Conservation (phyloP, 2,113 vertebrate species). For the Grantiella picta region DNA sequence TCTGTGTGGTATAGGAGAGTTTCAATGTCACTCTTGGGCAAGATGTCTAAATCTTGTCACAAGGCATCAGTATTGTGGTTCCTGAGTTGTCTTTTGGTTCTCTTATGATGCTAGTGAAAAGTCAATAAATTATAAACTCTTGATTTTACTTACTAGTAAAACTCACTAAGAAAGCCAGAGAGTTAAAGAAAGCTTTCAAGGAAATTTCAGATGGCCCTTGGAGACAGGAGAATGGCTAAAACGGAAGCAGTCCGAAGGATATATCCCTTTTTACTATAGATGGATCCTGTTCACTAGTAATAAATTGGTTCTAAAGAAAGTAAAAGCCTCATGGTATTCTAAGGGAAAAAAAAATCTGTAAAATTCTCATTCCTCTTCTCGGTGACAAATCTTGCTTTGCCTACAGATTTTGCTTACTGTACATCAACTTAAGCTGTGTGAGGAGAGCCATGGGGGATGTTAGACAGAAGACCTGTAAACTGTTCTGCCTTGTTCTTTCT, state of each 20-base stretch:
- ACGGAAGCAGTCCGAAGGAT: not conserved
- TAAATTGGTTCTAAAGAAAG: not conserved
- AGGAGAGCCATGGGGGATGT: not conserved
- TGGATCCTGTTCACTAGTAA: not conserved
- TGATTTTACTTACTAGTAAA: not conserved
- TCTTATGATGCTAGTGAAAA: not conserved
- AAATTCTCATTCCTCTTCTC: not conserved
- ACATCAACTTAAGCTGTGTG: not conserved
- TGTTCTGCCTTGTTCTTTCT: not conserved
- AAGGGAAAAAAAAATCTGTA: not conserved
- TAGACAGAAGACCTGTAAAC: not conserved
- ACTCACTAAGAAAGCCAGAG: not conserved
- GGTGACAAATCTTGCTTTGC: not conserved
- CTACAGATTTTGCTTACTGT: not conserved
- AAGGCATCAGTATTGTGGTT: not conserved
- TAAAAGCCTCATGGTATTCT: not conserved
- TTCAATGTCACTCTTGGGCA: not conserved
- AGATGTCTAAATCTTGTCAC: not conserved
- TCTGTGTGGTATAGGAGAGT: not conserved
- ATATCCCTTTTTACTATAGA: not conserved
- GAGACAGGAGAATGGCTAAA: not conserved
- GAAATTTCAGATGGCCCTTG: not conserved
- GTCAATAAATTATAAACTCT: not conserved
- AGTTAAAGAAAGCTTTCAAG: not conserved
- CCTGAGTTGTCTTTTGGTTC: not conserved